These are phyloP conservation scores for Dendrocincla fuliginosa DNA, from an alignment of 2,797 vertebrate genomes.

Conservation along the genomic window DNA sequence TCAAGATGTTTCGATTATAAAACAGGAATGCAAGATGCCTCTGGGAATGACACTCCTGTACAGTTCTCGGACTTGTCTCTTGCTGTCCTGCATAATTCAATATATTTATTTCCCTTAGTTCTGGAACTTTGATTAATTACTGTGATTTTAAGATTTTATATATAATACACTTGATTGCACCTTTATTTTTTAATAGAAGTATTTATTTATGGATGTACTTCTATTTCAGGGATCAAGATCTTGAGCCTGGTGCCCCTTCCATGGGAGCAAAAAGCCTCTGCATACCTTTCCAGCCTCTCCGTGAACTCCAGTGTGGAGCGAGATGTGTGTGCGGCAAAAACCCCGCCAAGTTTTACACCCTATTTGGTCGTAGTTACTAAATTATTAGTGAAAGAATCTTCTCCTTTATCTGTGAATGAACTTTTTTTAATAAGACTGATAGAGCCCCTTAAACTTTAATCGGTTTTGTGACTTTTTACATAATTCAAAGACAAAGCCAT, in stretches of 20 bases:
- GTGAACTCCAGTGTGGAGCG: constrained; percentile 82
- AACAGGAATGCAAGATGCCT: neutral
- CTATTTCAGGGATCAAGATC: constrained; percentile 91
- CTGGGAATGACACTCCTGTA: neutral
- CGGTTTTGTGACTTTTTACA: constrained; percentile 77
- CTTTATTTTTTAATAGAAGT: neutral
- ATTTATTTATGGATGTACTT: neutral
- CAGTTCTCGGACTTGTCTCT: neutral
- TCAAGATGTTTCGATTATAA: neutral
- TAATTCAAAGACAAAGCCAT: constrained; percentile 63
- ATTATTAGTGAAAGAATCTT: neutral
- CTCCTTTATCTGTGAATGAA: constrained; percentile 46
- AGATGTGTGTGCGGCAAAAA: constrained; percentile 88
- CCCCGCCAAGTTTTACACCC: constrained; percentile 91
- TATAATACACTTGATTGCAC: neutral
- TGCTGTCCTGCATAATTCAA: neutral
- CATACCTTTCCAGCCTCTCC: constrained; percentile 92
- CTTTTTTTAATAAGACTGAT: constrained; percentile 68
- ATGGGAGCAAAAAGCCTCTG: constrained; percentile 99
- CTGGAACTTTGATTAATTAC: neutral
- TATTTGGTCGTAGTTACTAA: constrained; percentile 97
- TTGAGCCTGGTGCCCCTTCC: constrained; percentile 94
- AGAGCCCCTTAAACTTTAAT: constrained; percentile 57
- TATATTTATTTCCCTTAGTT: neutral
- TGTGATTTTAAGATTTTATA: neutral